Conservation (phyloP, 2,113 vertebrate species). For the Peromyscus californicus region DNA sequence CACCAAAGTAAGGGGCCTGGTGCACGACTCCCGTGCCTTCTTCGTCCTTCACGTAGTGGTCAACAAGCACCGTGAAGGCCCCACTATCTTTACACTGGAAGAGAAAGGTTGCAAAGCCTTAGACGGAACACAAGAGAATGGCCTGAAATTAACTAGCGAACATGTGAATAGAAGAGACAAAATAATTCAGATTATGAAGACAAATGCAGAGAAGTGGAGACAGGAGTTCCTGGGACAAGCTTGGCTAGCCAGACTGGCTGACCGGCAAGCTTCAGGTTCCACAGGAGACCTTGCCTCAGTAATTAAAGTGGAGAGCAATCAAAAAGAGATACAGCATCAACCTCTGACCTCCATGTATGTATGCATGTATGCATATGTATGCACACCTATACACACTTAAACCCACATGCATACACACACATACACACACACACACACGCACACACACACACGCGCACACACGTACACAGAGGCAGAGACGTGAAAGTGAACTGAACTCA, state of each 20-base stretch:
- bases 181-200: not conserved
- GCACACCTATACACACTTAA: no score
- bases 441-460: not conserved
- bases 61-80: slow-evolving; percentile 94
- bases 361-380: no score
- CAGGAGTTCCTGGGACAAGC: not conserved
- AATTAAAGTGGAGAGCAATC: not conserved
- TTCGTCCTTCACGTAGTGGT: slow-evolving; percentile 96
- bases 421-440: no score
- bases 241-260: not conserved
- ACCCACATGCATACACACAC: no score
- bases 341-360: not conserved
- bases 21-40: slow-evolving; percentile 98
- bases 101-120: slow-evolving; percentile 22
- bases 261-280: not conserved
- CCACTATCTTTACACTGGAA: slow-evolving; percentile 92
- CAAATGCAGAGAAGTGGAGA: not conserved
- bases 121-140: not conserved
- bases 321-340: no score
- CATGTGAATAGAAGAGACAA: not conserved
- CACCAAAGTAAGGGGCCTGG: slow-evolving; percentile 98
- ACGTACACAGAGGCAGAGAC: not conserved
- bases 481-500: not conserved
- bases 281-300: not conserved
- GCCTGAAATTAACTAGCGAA: not conserved